phyloP scores from a whole-genome alignment of 2,113 vertebrate species.

The Salvelinus sp. region DNA sequence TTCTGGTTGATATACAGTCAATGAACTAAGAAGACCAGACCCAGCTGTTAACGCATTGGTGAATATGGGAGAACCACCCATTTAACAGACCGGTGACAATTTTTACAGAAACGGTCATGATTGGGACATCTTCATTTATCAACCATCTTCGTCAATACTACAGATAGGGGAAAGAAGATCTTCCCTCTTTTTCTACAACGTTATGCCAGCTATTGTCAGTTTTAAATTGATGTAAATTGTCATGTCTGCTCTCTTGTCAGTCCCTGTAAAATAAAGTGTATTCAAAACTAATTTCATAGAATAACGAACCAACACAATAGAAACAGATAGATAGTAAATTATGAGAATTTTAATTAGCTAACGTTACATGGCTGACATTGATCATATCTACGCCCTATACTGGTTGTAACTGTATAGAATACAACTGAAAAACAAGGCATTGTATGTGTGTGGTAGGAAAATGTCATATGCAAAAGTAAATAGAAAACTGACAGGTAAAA shows the following conservation, averaged over 20 bases:
- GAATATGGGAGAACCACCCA: no score
- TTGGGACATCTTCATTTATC: no score
- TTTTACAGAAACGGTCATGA: no score
- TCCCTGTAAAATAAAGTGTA: background rate
- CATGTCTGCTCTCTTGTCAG: background rate
- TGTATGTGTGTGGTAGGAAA: background rate
- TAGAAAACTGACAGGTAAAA: background rate
- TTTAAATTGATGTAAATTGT: background rate
- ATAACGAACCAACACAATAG: background rate
- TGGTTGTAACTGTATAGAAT: background rate
- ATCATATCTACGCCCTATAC: background rate
- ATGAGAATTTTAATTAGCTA: background rate
- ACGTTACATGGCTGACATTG: background rate
- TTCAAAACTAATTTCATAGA: background rate
- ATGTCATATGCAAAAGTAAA: background rate
- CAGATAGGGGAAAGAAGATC: conserved; percentile 41
- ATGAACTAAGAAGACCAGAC: no score
- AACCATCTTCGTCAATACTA: conserved; percentile 26
- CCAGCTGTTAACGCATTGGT: no score
- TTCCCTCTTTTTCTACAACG: conserved; percentile 37
- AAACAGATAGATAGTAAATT: background rate
- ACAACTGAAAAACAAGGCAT: background rate
- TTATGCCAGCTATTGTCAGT: conserved; percentile 41
- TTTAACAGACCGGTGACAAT: no score
- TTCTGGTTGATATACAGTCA: no score